Conservation (phyloP, 2,888 invertebrate species). For the Tipula helvola region DNA sequence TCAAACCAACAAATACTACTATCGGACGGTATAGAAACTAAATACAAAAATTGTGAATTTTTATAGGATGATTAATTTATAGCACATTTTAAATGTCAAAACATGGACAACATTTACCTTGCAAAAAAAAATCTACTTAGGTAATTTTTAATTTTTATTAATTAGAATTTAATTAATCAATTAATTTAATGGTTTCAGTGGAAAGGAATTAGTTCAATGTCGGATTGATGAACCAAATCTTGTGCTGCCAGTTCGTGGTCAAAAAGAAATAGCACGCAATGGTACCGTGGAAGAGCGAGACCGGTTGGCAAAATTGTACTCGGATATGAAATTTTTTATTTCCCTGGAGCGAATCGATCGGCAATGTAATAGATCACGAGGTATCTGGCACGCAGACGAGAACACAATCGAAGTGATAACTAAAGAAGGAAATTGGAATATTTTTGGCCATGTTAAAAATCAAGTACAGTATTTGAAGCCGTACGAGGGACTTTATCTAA, state of each 20-base stretch:
- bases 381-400: background rate
- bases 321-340: background rate
- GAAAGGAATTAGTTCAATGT: background rate
- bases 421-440: constrained; percentile 9
- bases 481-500: constrained; percentile 10
- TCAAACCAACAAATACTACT: background rate
- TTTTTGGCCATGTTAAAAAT: background rate
- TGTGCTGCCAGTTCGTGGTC: background rate
- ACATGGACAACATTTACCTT: background rate
- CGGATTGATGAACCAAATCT: background rate
- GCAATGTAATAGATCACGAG: background rate
- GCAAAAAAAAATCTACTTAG: background rate
- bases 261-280: background rate
- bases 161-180: background rate
- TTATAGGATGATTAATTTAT: background rate
- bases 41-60: background rate
- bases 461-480: background rate
- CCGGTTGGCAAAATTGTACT: background rate
- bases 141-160: background rate
- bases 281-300: background rate
- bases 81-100: background rate
- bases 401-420: background rate
- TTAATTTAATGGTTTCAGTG: background rate
- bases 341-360: background rate
- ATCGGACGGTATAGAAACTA: background rate